phyloP scores from a whole-genome alignment of 2,888 invertebrate species.

The Eupithecia subumbrata region DNA sequence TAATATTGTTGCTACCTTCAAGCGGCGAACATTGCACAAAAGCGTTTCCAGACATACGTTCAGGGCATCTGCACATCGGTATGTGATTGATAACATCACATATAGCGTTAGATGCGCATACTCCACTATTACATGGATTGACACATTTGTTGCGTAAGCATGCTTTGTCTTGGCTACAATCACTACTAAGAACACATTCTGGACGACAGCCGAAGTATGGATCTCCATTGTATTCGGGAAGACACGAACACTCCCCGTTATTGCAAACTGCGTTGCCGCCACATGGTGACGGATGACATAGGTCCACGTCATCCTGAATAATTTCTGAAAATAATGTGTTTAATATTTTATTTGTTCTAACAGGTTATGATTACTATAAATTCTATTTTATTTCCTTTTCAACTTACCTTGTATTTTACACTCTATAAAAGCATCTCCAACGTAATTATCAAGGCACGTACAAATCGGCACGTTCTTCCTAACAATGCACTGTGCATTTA shows the following conservation, averaged over 20 bases:
- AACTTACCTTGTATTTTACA: constrained; percentile 82
- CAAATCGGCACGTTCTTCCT: constrained; percentile 90
- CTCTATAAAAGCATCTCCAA: constrained; percentile 89
- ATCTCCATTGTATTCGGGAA: constrained; percentile 86
- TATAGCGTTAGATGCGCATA: constrained; percentile 88
- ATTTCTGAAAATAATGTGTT: constrained; percentile 54
- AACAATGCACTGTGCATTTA: constrained; percentile 85
- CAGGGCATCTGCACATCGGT: constrained; percentile 88
- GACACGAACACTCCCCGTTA: constrained; percentile 85
- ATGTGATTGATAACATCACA: constrained; percentile 89
- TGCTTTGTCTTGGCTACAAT: constrained; percentile 86
- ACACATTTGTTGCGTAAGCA: constrained; percentile 88
- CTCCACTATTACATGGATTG: constrained; percentile 87
- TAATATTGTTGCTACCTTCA: constrained; percentile 60
- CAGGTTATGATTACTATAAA: not conserved
- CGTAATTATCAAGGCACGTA: constrained; percentile 87
- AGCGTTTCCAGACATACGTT: constrained; percentile 87
- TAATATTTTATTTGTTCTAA: not conserved
- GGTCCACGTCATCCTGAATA: constrained; percentile 69
- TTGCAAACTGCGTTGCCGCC: constrained; percentile 85
- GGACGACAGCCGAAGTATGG: constrained; percentile 88
- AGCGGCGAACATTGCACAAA: constrained; percentile 84
- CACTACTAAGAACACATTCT: constrained; percentile 87
- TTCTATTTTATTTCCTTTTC: not conserved
- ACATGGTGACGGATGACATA: constrained; percentile 87